These are phyloP conservation scores for Drosophila pectinifera DNA, from an alignment of 1,140 invertebrate species.

Conservation along the genomic window DNA sequence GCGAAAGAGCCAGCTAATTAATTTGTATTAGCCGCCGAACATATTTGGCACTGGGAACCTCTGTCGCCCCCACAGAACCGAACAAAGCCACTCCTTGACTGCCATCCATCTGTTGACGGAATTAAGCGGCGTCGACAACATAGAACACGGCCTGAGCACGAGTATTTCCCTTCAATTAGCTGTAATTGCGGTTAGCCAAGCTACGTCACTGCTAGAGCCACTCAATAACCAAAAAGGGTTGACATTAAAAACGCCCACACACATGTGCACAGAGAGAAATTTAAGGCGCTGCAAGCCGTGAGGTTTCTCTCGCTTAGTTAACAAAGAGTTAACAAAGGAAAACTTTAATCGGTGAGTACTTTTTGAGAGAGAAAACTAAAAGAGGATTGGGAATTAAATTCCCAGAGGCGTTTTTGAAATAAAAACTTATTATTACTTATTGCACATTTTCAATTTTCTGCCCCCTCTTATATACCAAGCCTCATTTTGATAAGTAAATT, in stretches of 20 bases:
- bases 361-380: background rate
- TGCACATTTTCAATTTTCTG: too few relatives aligned
- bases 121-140: conserved; percentile 6
- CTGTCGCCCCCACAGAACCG: conserved; percentile 23
- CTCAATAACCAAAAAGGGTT: conserved; percentile 42
- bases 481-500: too few relatives aligned
- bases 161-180: conserved; percentile 5
- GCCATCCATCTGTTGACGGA: conserved; percentile 23
- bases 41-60: conserved; percentile 49
- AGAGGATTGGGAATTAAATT: background rate
- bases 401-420: too few relatives aligned
- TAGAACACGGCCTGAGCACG: background rate
- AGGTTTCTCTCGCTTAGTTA: background rate
- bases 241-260: conserved; percentile 32
- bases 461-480: background rate
- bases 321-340: background rate
- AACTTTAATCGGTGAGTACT: background rate
- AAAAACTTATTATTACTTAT: too few relatives aligned
- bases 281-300: too few relatives aligned
- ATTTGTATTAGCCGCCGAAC: conserved; percentile 41
- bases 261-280: conserved; percentile 5
- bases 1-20: conserved; percentile 56
- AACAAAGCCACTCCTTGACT: conserved; percentile 21
- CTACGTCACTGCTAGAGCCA: conserved; percentile 18
- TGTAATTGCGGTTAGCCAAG: conserved; percentile 22